A percentile compares a stretch with the other conserved stretches of the same genome.
Conservation (phyloP, 2,797 vertebrate species). For the Sylvia borin region DNA sequence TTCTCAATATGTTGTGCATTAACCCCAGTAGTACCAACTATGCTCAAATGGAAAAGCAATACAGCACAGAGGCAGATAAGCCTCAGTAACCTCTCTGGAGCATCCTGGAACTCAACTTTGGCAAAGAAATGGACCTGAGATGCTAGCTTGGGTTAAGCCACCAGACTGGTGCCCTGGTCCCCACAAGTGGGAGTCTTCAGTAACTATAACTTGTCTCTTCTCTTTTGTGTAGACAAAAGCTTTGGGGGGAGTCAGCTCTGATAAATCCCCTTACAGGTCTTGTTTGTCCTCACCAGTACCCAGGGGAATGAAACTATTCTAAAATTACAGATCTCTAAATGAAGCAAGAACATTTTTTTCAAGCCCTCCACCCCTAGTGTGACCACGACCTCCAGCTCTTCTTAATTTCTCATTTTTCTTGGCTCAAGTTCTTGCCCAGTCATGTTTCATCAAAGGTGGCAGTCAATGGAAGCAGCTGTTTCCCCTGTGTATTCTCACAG, state of each 20-base stretch:
- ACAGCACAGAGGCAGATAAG: not conserved
- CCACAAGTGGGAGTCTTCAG: not conserved
- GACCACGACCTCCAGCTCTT: rapidly evolving
- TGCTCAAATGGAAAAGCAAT: not conserved
- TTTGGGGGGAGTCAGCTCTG: not conserved
- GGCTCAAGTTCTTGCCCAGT: not conserved
- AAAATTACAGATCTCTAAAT: not conserved
- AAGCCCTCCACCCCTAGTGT: rapidly evolving
- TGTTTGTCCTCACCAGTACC: not conserved
- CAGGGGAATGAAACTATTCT: not conserved
- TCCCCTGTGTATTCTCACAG: not conserved
- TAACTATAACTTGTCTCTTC: not conserved
- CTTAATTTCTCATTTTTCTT: not conserved
- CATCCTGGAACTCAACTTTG: not conserved
- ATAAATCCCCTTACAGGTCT: not conserved
- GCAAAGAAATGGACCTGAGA: not conserved
- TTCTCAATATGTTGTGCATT: not conserved
- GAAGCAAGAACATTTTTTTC: not conserved
- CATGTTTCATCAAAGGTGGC: not conserved
- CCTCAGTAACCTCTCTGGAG: not conserved
- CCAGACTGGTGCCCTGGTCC: not conserved
- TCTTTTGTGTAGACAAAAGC: not conserved
- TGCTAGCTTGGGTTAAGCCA: not conserved
- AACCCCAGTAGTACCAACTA: not conserved
- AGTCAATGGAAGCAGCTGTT: not conserved